Evolutionary conservation across 2,888 invertebrate species (phyloP).

Genomic region (Thymelicus acteon): DNA sequence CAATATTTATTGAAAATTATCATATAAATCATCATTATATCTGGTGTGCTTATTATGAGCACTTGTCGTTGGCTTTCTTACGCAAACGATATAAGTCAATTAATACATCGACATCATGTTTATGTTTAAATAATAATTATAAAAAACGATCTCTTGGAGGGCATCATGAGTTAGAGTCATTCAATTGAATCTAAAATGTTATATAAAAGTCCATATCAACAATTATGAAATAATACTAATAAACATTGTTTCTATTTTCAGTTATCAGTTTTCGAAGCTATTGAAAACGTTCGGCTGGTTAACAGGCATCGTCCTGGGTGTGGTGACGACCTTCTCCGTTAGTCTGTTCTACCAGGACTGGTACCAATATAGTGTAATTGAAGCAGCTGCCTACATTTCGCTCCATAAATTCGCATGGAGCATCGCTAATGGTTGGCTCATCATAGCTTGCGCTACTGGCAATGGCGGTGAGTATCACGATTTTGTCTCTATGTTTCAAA

Average conservation of each 20-base stretch:
- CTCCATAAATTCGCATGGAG: slow-evolving; percentile 89
- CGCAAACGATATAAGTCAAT: too few relatives aligned
- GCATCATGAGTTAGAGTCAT: not conserved
- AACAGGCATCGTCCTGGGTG: slow-evolving; percentile 71
- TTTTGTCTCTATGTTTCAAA: not conserved
- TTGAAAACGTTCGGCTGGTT: slow-evolving; percentile 69
- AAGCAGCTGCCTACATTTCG: slow-evolving; percentile 87
- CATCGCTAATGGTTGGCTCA: slow-evolving; percentile 87
- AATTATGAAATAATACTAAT: too few relatives aligned
- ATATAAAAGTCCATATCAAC: too few relatives aligned
- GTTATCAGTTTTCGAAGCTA: slow-evolving; percentile 65
- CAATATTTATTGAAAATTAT: too few relatives aligned
- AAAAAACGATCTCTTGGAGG: too few relatives aligned
- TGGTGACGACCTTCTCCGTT: slow-evolving; percentile 86
- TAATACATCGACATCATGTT: too few relatives aligned
- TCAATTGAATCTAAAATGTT: not conserved
- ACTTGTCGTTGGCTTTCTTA: too few relatives aligned
- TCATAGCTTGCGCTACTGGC: slow-evolving; percentile 88
- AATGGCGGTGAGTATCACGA: slow-evolving; percentile 83
- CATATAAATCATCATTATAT: too few relatives aligned
- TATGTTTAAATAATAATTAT: too few relatives aligned
- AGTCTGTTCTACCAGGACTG: slow-evolving; percentile 87
- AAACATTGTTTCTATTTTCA: slow-evolving; percentile 46
- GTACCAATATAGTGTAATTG: slow-evolving; percentile 83
- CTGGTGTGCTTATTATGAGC: too few relatives aligned